Percentiles rank a stretch among this genome's conserved stretches.
phyloP scores from a whole-genome alignment of 2,797 vertebrate genomes.

The Darevskia mixta region DNA sequence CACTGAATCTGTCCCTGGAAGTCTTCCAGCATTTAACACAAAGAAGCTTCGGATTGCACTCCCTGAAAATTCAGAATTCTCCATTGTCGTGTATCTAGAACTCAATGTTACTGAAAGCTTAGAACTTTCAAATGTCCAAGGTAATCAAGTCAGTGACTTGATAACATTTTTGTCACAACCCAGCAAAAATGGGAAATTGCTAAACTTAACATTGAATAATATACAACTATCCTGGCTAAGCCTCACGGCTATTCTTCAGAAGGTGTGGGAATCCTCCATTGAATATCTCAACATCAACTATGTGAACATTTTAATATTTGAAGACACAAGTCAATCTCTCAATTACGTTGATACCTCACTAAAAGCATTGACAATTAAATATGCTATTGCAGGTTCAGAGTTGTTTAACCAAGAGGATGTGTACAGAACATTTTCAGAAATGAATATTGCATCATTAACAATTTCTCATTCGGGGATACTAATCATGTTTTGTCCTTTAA shows the following conservation, averaged over 20 bases:
- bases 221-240: constrained; percentile 76
- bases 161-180: constrained; percentile 50
- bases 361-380: constrained; percentile 74
- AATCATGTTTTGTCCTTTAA: constrained; percentile 87
- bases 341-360: constrained; percentile 62
- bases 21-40: constrained; percentile 60
- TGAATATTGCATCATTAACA: constrained; percentile 81
- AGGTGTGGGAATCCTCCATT: constrained; percentile 76
- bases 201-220: constrained; percentile 79
- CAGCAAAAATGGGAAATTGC: constrained; percentile 69
- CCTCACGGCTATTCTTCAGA: constrained; percentile 70
- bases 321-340: not conserved
- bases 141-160: constrained; percentile 47
- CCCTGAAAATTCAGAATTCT: constrained; percentile 58
- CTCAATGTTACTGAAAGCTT: constrained; percentile 78
- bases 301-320: constrained; percentile 43
- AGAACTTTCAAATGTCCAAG: constrained; percentile 80
- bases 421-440: constrained; percentile 83
- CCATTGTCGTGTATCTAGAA: constrained; percentile 71
- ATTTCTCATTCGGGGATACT: constrained; percentile 80
- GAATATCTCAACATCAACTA: constrained; percentile 71
- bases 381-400: constrained; percentile 62
- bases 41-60: constrained; percentile 63
- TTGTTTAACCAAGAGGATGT: constrained; percentile 79
- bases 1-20: constrained; percentile 68